Conservation (phyloP, 2,113 vertebrate genomes). For the Dascyllus trimaculatus region DNA sequence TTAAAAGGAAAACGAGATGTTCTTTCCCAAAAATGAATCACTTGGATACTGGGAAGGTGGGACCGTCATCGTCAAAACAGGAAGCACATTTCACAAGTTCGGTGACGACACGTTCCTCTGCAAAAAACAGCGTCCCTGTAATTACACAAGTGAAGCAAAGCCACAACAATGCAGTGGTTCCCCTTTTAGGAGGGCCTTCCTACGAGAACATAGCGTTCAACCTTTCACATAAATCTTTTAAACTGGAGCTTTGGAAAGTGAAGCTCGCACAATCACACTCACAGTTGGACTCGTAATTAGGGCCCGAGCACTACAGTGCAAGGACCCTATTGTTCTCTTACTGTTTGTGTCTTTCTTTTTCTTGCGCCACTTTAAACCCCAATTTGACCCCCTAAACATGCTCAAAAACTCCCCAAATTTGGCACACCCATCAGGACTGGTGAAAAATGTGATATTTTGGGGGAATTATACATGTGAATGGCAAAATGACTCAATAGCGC, state of each 20-base stretch:
- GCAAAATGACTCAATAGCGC: too few relatives aligned
- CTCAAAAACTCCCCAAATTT: too few relatives aligned
- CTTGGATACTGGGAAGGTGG: background rate
- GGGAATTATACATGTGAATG: too few relatives aligned
- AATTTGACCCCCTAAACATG: too few relatives aligned
- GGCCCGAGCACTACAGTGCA: too few relatives aligned
- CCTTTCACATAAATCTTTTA: background rate
- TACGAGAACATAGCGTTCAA: too few relatives aligned
- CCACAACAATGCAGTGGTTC: background rate
- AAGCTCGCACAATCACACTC: background rate
- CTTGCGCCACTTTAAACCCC: too few relatives aligned
- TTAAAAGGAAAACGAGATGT: background rate
- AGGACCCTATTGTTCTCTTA: too few relatives aligned
- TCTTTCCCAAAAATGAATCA: slow-evolving; percentile 28
- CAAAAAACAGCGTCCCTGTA: slow-evolving; percentile 15
- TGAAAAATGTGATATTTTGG: too few relatives aligned
- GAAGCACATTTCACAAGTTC: slow-evolving; percentile 24
- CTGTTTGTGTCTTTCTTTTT: too few relatives aligned
- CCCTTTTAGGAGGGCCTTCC: background rate
- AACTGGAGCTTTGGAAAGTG: background rate
- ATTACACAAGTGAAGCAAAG: slow-evolving; percentile 44
- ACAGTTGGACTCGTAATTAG: background rate
- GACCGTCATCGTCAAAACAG: slow-evolving; percentile 27
- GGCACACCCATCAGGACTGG: too few relatives aligned
- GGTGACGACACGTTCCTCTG: background rate